Conservation (phyloP, 2,113 vertebrate genomes). For the Furnarius figulus region DNA sequence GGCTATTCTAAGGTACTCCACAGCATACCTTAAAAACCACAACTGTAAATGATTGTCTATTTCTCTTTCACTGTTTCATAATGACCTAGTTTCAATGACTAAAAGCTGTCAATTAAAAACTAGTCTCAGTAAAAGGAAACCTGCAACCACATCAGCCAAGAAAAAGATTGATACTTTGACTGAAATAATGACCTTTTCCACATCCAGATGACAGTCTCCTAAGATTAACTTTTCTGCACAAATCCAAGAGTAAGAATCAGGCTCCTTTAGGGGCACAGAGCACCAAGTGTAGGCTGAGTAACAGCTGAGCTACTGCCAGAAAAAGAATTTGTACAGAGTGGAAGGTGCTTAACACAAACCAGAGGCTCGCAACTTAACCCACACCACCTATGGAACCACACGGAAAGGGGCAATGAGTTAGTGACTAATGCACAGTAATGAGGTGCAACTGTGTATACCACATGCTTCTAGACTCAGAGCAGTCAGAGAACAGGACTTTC, state of each 20-base stretch:
- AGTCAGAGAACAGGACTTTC: accelerated
- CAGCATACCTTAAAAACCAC: neutral
- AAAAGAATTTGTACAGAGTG: accelerated
- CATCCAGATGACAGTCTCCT: neutral
- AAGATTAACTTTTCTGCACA: neutral
- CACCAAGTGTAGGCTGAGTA: neutral
- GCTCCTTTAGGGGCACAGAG: neutral
- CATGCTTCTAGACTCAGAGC: neutral
- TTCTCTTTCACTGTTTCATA: neutral
- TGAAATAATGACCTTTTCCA: neutral
- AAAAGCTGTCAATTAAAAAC: neutral
- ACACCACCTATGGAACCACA: neutral
- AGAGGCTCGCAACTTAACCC: neutral
- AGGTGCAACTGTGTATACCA: neutral
- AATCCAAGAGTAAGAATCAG: neutral
- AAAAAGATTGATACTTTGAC: neutral
- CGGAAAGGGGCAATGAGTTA: neutral
- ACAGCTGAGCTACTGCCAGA: neutral
- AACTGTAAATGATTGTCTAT: neutral
- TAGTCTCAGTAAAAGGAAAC: neutral
- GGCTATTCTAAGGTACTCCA: neutral
- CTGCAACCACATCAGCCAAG: neutral
- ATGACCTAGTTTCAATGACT: neutral
- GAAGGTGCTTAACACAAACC: neutral
- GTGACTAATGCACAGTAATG: neutral